A percentile compares a stretch with the other conserved stretches of the same genome.
Conservation (phyloP, 2,113 vertebrate species). For the Micromys minutus region DNA sequence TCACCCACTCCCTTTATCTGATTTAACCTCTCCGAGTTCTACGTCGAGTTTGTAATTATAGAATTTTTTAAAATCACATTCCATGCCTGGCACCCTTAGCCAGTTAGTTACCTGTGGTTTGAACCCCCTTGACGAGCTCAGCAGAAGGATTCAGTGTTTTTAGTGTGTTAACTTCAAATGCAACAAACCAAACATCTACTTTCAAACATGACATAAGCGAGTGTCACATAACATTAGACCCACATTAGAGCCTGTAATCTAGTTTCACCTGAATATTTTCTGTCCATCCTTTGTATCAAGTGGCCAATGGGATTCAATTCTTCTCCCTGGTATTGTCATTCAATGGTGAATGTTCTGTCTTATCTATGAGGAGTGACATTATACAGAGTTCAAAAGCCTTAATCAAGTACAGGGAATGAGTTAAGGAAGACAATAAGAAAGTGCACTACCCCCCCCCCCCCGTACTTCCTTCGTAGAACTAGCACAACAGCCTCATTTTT, state of each 20-base stretch:
- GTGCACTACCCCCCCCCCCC: not conserved
- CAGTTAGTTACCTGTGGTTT: too few relatives aligned
- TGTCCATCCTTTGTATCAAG: not conserved
- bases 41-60: not conserved
- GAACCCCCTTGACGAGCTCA: not conserved
- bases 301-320: not conserved
- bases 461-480: not conserved
- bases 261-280: not conserved
- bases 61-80: not conserved
- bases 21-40: not conserved
- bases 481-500: not conserved
- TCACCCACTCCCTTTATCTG: not conserved
- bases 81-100: not conserved
- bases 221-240: not conserved
- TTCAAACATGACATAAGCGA: not conserved
- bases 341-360: not conserved
- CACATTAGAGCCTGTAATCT: not conserved
- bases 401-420: not conserved
- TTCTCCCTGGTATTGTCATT: not conserved
- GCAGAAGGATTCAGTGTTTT: not conserved
- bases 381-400: not conserved
- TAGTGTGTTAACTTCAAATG: not conserved
- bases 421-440: not conserved
- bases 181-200: not conserved
- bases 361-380: not conserved